Evolutionary conservation across 1,140 invertebrate species (phyloP).

Genomic region (Phortica variegata): DNA sequence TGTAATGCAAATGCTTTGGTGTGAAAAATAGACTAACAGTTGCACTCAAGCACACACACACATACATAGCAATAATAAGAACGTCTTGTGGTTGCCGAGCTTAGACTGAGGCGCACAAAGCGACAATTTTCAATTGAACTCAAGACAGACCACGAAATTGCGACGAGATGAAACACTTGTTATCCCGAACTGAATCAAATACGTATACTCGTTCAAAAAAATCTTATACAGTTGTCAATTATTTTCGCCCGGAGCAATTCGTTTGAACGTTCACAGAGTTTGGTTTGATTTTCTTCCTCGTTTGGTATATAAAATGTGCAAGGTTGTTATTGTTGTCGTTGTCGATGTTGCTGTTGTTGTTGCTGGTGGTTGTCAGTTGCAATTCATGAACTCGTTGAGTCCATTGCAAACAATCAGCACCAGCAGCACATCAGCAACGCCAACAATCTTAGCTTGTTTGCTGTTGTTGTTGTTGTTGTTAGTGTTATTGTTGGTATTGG

Average conservation of each 20-base stretch:
- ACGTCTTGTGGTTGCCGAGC: too few relatives aligned
- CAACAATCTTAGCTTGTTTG: neutral
- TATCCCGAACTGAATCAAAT: constrained; percentile 30
- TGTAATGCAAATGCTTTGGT: too few relatives aligned
- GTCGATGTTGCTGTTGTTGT: neutral
- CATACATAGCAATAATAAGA: too few relatives aligned
- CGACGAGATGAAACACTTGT: neutral
- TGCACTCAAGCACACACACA: too few relatives aligned
- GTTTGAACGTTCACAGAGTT: constrained; percentile 35
- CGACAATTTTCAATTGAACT: too few relatives aligned
- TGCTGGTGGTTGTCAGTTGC: neutral
- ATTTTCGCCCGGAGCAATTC: constrained; percentile 29
- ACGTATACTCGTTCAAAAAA: too few relatives aligned
- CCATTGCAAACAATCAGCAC: constrained; percentile 21
- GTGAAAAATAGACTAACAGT: too few relatives aligned
- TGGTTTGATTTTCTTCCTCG: constrained; percentile 30
- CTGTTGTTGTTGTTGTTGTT: neutral
- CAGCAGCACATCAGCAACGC: constrained; percentile 28
- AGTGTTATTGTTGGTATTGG: neutral
- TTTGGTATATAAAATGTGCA: constrained; percentile 19
- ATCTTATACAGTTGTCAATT: constrained; percentile 51
- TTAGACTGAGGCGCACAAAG: too few relatives aligned
- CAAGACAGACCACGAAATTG: too few relatives aligned
- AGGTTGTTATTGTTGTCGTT: constrained; percentile 7
- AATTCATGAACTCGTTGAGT: constrained; percentile 13